These are phyloP conservation scores for Ladona fulva DNA, from an alignment of 1,140 invertebrate genomes.

Conservation along the genomic window DNA sequence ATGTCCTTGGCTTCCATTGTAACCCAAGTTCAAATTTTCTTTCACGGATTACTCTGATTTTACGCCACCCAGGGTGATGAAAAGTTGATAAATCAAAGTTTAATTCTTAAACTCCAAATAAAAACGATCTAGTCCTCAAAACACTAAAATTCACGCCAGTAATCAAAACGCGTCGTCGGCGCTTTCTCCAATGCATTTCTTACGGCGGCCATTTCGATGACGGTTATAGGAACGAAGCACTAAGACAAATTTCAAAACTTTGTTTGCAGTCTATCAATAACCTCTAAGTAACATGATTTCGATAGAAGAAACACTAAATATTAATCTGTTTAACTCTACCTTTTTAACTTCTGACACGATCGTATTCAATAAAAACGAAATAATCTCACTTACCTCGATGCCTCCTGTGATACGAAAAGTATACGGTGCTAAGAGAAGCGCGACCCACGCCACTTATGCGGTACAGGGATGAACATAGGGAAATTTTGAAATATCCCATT, in stretches of 20 bases:
- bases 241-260: conserved; percentile 20
- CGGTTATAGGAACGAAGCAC: conserved; percentile 29
- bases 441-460: conserved; percentile 52
- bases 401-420: conserved; percentile 44
- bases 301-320: conserved; percentile 16
- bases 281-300: conserved; percentile 15
- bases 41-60: background rate
- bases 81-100: background rate
- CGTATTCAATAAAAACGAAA: conserved; percentile 35
- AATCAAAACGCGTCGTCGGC: background rate
- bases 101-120: too few relatives aligned
- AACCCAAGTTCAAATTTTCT: background rate
- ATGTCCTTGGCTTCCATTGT: background rate
- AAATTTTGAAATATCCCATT: conserved; percentile 41
- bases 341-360: conserved; percentile 38
- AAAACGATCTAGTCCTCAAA: background rate
- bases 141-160: background rate
- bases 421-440: conserved; percentile 48
- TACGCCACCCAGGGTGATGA: background rate
- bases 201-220: conserved; percentile 38
- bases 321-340: conserved; percentile 16
- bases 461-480: conserved; percentile 42
- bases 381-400: conserved; percentile 18
- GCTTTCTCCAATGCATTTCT: conserved; percentile 24
- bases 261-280: conserved; percentile 20